Percentiles rank a stretch among this genome's conserved stretches.
phyloP scores from a whole-genome alignment of 2,113 vertebrate species.

The Plecotus auritus region DNA sequence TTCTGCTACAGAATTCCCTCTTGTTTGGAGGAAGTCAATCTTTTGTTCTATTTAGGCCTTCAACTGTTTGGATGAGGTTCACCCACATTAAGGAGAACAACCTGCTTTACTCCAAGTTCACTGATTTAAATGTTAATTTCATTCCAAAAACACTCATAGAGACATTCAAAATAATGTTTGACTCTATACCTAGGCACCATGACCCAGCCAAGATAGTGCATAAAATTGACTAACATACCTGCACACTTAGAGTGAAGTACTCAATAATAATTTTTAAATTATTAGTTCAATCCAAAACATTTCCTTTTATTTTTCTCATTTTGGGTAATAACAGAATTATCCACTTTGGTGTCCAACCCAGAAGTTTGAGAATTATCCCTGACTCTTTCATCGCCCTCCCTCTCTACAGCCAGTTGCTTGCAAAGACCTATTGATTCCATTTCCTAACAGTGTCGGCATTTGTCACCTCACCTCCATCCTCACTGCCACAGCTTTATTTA shows the following conservation, averaged over 20 bases:
- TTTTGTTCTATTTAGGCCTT: background rate
- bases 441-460: background rate
- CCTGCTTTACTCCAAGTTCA: background rate
- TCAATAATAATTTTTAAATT: background rate
- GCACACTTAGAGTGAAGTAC: background rate
- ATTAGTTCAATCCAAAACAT: background rate
- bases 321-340: background rate
- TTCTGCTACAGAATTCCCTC: background rate
- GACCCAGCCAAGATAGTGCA: background rate
- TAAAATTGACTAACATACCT: background rate
- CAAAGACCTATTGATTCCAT: constrained; percentile 12
- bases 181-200: background rate
- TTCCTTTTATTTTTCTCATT: constrained; percentile 1
- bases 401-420: background rate
- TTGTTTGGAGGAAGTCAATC: background rate
- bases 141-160: background rate
- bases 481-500: constrained; percentile 52
- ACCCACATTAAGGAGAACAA: background rate
- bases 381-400: background rate
- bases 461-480: constrained; percentile 28
- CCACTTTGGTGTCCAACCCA: background rate
- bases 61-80: background rate
- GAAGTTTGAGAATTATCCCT: background rate
- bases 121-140: background rate
- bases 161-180: background rate